Evolutionary conservation across 2,888 invertebrate species (phyloP).

Genomic region (Biston stratarius): DNA sequence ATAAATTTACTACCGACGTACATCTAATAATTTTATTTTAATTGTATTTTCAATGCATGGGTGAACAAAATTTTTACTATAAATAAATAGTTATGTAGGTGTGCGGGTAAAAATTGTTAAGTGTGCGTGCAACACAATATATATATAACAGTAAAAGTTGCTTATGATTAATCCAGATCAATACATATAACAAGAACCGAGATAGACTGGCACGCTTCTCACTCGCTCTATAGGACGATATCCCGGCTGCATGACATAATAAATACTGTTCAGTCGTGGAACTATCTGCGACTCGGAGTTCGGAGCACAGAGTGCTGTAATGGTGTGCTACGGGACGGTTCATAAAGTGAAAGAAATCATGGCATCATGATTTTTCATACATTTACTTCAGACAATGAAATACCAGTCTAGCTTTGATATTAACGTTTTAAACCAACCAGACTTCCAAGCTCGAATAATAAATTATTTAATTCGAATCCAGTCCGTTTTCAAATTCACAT

Average conservation of each 20-base stretch:
- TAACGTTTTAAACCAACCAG: no score
- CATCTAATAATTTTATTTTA: neutral
- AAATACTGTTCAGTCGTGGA: constrained; percentile 35
- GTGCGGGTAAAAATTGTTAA: no score
- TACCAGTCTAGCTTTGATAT: no score
- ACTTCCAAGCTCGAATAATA: no score
- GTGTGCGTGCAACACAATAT: no score
- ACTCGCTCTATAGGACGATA: constrained; percentile 14
- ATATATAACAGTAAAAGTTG: no score
- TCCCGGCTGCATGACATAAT: constrained; percentile 30
- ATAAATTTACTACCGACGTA: neutral
- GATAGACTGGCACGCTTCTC: constrained; percentile 17
- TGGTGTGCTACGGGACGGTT: constrained; percentile 6
- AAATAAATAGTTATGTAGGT: neutral
- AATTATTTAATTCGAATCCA: no score
- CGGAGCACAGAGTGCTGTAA: constrained; percentile 36
- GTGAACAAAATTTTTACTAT: neutral
- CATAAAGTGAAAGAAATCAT: neutral
- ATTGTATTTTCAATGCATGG: neutral
- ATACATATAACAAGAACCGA: no score
- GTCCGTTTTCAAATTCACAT: no score
- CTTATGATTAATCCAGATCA: no score
- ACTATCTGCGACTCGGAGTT: constrained; percentile 53
- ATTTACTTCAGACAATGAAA: neutral
- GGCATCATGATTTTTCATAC: neutral